Evolutionary conservation across 2,888 invertebrate species (phyloP), one percentile per base, ranked within the genome.

Genomic region (Philereme transversata): DNA sequence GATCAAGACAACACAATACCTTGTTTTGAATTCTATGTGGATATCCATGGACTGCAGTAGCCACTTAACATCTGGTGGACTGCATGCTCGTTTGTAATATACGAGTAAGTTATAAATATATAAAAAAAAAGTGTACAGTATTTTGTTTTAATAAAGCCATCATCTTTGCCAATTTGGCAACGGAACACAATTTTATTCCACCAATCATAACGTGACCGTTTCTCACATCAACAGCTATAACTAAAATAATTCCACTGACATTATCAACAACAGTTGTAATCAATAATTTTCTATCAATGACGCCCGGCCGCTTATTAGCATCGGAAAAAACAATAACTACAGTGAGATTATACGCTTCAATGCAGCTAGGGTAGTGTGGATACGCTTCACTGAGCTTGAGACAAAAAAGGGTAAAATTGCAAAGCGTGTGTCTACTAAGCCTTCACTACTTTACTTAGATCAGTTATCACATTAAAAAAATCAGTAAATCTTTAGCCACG

Each of bases 271-370:
- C 64, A 64, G 69, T 68, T 70, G 72, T 82, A 83, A 88, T 89
- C 90, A 86, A 87, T 90, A 90, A 90, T 90, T 90, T 87, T 79
- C 86, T 87, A 89, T 88, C 89, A 89, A 87, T 88, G 88, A 86
- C 85, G 82, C 69, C 83, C 75, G 78, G 62, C 84, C 85, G 82
- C 86, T 90, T 90, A 90, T 91, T 91, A 90, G 80, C 74, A 76
- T 77, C 69, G 78, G 74, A 87, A 87, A 89, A 90, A 89, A 90
- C 86, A 90, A 90, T 88, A 87, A 88, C 84, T 84, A 83, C 81
- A 78, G 65, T 69, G 70, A 81, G 85, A 86, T 87, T 85, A 87
- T 83, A 86, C 77, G 71, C 70, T 72, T 59, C 56, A 46, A 68
- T 64, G 71, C 63, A 69, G 73, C 60, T 40, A 70, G 77, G 55